These are phyloP conservation scores for Coremacera marginata DNA, from an alignment of 2,888 invertebrate species.

Conservation along the genomic window DNA sequence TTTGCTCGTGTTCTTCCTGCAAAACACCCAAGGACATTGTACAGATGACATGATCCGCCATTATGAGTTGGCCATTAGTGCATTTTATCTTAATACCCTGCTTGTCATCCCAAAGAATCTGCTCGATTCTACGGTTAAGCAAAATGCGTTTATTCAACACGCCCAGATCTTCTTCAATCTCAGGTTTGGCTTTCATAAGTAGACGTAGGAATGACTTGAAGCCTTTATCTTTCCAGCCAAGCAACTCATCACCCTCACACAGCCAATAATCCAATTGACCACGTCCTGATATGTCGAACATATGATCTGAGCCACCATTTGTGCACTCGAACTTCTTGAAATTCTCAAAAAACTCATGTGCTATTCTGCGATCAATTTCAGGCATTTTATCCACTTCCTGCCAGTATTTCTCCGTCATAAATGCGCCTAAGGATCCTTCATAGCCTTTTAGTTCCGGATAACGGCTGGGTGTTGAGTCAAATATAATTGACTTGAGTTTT, in stretches of 20 bases:
- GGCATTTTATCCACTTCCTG: conserved; percentile 39
- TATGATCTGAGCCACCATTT: conserved; percentile 57
- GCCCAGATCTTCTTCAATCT: conserved; percentile 48
- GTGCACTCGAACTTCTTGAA: conserved; percentile 69
- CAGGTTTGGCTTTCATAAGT: conserved; percentile 43
- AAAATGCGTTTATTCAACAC: conserved; percentile 56
- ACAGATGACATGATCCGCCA: conserved; percentile 73
- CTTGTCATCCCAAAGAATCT: conserved; percentile 48
- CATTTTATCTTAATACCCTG: conserved; percentile 49
- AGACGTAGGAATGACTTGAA: conserved; percentile 45
- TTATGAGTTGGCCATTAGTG: conserved; percentile 56
- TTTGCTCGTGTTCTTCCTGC: conserved; percentile 64
- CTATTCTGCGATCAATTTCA: conserved; percentile 62
- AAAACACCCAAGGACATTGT: conserved; percentile 74
- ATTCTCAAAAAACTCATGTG: conserved; percentile 72
- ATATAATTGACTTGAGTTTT: conserved; percentile 57
- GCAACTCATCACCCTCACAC: conserved; percentile 76
- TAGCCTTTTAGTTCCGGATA: conserved; percentile 50
- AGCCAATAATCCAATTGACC: conserved; percentile 75
- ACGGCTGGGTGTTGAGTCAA: conserved; percentile 57
- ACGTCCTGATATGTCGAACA: conserved; percentile 72
- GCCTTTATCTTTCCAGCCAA: conserved; percentile 80
- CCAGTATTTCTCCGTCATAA: conserved; percentile 50
- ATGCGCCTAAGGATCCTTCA: conserved; percentile 53
- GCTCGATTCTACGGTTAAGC: conserved; percentile 44